These are phyloP conservation scores for Eciton burchellii DNA, from an alignment of 1,140 invertebrate species.

Conservation along the genomic window DNA sequence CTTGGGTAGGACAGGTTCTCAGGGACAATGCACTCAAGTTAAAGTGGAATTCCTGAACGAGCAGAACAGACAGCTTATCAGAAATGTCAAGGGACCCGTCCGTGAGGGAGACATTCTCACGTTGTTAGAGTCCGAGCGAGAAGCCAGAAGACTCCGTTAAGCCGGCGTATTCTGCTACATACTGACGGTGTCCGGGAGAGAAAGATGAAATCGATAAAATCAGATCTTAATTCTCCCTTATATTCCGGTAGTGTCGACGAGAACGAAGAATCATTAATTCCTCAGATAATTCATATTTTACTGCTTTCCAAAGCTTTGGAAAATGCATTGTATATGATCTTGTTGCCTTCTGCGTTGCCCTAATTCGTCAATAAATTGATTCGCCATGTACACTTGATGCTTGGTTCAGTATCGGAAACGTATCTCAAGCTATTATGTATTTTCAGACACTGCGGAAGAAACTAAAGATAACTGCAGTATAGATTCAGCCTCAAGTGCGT, in stretches of 20 bases:
- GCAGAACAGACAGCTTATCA: conserved; percentile 98
- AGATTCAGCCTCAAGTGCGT: not conserved
- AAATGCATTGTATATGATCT: not conserved
- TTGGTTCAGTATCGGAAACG: not conserved
- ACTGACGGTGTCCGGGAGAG: no score
- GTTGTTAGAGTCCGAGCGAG: conserved; percentile 98
- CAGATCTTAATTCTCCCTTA: not conserved
- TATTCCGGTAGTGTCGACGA: not conserved
- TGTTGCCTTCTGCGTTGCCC: not conserved
- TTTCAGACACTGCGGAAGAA: not conserved
- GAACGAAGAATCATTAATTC: not conserved
- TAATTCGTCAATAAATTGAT: conserved; percentile 22
- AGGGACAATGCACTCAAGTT: conserved; percentile 99
- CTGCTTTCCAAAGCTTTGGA: not conserved
- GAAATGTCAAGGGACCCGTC: conserved; percentile 99
- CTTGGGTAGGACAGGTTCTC: conserved; percentile 98
- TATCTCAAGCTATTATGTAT: not conserved
- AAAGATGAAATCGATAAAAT: not conserved
- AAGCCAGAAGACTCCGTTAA: conserved; percentile 98
- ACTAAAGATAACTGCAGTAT: not conserved
- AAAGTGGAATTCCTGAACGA: conserved; percentile 99
- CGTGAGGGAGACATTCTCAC: conserved; percentile 99
- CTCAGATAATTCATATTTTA: not conserved
- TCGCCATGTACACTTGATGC: not conserved
- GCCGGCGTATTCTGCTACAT: not conserved